Evolutionary conservation across 2,113 vertebrate genomes (phyloP), one percentile per base, ranked within the genome.

Genomic region (Microcebus jonahi): DNA sequence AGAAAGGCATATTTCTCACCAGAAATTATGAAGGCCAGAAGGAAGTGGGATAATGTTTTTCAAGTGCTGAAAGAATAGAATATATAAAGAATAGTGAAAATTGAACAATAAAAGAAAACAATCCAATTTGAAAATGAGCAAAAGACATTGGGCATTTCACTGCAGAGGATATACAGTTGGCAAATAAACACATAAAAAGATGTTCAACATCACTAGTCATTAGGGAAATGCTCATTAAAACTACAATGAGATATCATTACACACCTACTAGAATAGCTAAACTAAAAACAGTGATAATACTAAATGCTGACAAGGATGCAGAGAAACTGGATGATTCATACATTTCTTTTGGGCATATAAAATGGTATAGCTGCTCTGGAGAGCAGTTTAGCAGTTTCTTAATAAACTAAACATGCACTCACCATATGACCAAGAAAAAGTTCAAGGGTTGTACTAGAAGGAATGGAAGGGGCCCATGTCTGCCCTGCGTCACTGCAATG

Each of bases 391-490:
- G 25, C 34, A 34, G 34, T 77, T 96, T 91, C 48, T 85, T 82
- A 94, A 65, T 85, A 94, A 92, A 59, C 6, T 42, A 73, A 76
- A 67, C 8, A 90, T 86, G 67, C 9, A 36, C 39, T 92, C 90
- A 87, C 10, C 75, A 53, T 73, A 71, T 99, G 83, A 99, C 98
- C 95, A 99, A 99, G 98, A 45, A 45, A 45, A 99, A 99, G 96
- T 99, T 99, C 97, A 99, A 99, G 96, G 98, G 99, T 97, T 99
- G 29, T 99, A 99, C 25, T 99, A 99, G 98, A 99, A 99, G 97
- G 99, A 99, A 48, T 98, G 99, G 98, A 99, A 99, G 94, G 99
- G 98, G 0, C 98, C 98, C 0, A 98, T 99, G 71, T 99, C 99
- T 0, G 98, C 98, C 15, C 98, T 99, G 91, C 99, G 99, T 73